These are phyloP conservation scores for Achlya flavicornis DNA, from an alignment of 2,888 invertebrate genomes.

Conservation along the genomic window DNA sequence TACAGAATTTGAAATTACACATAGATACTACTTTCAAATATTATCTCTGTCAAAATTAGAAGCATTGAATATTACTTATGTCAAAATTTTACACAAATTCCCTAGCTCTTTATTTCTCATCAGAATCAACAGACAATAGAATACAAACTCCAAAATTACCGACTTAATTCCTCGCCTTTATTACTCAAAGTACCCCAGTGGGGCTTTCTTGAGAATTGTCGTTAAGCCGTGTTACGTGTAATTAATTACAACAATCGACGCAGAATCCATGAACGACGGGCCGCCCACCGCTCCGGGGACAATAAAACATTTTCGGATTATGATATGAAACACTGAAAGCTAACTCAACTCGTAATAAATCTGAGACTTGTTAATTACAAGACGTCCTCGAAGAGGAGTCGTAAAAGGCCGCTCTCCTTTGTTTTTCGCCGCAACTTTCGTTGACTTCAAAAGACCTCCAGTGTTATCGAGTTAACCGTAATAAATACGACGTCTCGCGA, in stretches of 20 bases:
- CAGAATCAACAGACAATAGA: constrained; percentile 32
- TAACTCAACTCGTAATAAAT: constrained; percentile 76
- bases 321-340: constrained; percentile 78
- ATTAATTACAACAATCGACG: constrained; percentile 61
- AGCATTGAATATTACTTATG: too few relatives aligned
- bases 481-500: constrained; percentile 52
- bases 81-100: neutral
- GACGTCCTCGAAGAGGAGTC: constrained; percentile 52
- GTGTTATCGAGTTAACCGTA: constrained; percentile 58
- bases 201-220: constrained; percentile 55
- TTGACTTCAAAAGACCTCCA: constrained; percentile 62
- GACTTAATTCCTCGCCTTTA: constrained; percentile 50
- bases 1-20: too few relatives aligned
- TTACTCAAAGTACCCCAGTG: constrained; percentile 52
- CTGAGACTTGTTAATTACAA: constrained; percentile 75
- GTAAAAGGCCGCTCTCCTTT: constrained; percentile 58
- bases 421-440: constrained; percentile 59
- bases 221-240: constrained; percentile 65
- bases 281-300: constrained; percentile 44
- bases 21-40: too few relatives aligned
- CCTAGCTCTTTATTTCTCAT: neutral
- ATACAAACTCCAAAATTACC: constrained; percentile 47
- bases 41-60: neutral
- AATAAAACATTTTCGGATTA: constrained; percentile 76
- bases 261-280: constrained; percentile 34